Evolutionary conservation across 2,113 vertebrate genomes (phyloP).

Genomic region (Petaurus breviceps): DNA sequence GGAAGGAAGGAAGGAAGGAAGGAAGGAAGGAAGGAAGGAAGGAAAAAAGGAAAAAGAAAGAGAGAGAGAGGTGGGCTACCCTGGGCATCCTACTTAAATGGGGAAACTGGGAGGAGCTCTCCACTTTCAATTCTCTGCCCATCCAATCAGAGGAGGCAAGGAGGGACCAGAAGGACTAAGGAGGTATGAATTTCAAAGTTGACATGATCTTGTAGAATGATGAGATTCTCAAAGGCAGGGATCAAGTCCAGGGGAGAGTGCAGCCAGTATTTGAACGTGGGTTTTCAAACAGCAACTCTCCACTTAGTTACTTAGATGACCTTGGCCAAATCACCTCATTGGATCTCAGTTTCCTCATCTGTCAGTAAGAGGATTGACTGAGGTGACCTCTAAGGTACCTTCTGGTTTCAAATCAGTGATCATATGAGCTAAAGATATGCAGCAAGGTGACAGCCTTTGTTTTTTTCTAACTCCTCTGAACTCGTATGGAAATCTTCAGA

Average conservation of each 20-base stretch:
- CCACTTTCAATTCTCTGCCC: too few relatives aligned
- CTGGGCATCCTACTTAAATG: too few relatives aligned
- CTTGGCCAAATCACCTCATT: neutral
- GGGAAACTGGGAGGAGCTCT: too few relatives aligned
- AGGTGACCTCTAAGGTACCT: neutral
- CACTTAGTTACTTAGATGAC: neutral
- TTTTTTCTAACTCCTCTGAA: neutral
- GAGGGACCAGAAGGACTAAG: neutral
- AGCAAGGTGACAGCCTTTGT: neutral
- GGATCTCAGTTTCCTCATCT: neutral
- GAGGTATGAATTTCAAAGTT: neutral
- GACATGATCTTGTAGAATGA: neutral
- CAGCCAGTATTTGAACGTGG: neutral
- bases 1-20: too few relatives aligned
- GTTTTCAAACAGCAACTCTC: neutral
- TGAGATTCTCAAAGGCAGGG: neutral
- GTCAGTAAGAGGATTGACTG: neutral
- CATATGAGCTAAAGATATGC: neutral
- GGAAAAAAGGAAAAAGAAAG: too few relatives aligned
- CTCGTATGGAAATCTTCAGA: neutral
- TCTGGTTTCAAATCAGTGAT: neutral
- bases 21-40: too few relatives aligned
- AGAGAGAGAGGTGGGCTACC: too few relatives aligned
- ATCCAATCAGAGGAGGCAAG: neutral
- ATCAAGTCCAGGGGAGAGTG: neutral